Conservation (phyloP, 2,888 invertebrate genomes). For the Torymus tubicola region DNA sequence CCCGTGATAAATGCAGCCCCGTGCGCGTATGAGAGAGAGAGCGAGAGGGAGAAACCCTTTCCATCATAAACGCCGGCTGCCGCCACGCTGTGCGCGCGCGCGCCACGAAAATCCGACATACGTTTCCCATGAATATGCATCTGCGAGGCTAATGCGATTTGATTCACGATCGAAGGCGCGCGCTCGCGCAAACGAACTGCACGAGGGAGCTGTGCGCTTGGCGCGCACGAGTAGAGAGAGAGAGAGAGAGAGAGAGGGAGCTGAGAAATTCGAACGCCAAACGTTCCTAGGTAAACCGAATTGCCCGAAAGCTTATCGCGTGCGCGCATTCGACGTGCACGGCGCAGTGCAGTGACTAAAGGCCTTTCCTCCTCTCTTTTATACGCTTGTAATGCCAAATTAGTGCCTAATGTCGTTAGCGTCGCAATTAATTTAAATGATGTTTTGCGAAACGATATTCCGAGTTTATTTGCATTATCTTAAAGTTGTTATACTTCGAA, state of each 20-base stretch:
- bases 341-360: neutral
- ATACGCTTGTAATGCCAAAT: neutral
- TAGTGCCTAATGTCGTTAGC: neutral
- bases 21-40: neutral
- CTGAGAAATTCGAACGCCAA: constrained; percentile 8
- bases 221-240: neutral
- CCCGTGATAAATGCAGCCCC: constrained; percentile 30
- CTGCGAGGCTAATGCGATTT: constrained; percentile 58
- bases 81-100: constrained; percentile 6
- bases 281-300: constrained; percentile 13
- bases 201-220: neutral
- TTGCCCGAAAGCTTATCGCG: neutral
- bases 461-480: too few relatives aligned
- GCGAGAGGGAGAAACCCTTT: constrained; percentile 5
- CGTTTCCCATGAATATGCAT: constrained; percentile 60
- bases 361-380: neutral
- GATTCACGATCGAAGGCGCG: constrained; percentile 49
- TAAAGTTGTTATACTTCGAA: too few relatives aligned
- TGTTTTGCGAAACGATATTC: neutral
- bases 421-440: too few relatives aligned
- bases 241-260: constrained; percentile 14
- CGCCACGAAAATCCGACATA: constrained; percentile 50
- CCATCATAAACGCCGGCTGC: constrained; percentile 8
- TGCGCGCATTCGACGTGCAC: too few relatives aligned
- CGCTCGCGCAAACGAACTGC: constrained; percentile 13